Percentiles rank a stretch among this genome's conserved stretches.
phyloP scores from a whole-genome alignment of 2,888 invertebrate species.

The Aporophyla lueneburgensis region DNA sequence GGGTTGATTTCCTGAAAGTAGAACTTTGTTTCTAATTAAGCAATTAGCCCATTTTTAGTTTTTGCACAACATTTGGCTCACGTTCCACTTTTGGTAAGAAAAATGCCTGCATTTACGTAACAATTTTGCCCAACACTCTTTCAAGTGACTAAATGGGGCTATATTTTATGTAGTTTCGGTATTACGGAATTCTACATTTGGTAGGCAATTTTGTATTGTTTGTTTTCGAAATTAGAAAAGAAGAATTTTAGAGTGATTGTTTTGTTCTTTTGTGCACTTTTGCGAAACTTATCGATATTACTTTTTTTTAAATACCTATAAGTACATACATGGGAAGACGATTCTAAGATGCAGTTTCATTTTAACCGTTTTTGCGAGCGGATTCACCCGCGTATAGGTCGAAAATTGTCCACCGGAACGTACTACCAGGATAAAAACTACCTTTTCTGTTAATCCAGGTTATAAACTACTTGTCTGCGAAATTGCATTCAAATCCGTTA shows the following conservation, averaged over 20 bases:
- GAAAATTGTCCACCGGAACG: too few relatives aligned
- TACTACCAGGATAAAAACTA: too few relatives aligned
- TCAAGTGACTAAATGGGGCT: constrained; percentile 42
- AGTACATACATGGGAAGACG: not conserved
- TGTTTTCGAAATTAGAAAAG: constrained; percentile 12
- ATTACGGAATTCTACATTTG: constrained; percentile 19
- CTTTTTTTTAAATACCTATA: not conserved
- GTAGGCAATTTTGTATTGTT: constrained; percentile 1
- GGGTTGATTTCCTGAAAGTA: constrained; percentile 44
- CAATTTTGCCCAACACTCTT: constrained; percentile 25
- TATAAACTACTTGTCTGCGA: too few relatives aligned
- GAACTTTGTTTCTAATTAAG: constrained; percentile 57
- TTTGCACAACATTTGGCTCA: constrained; percentile 50
- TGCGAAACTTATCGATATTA: not conserved
- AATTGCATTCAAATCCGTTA: too few relatives aligned
- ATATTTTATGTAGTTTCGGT: constrained; percentile 41
- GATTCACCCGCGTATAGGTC: too few relatives aligned
- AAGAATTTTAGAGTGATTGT: not conserved
- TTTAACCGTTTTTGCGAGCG: not conserved
- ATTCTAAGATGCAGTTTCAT: not conserved
- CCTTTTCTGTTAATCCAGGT: too few relatives aligned
- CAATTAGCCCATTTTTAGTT: constrained; percentile 57
- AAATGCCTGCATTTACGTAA: constrained; percentile 50
- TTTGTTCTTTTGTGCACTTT: not conserved
- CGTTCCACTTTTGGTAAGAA: constrained; percentile 52